These are phyloP conservation scores for Cantharis rufa DNA, from an alignment of 2,888 invertebrate species.

Conservation along the genomic window DNA sequence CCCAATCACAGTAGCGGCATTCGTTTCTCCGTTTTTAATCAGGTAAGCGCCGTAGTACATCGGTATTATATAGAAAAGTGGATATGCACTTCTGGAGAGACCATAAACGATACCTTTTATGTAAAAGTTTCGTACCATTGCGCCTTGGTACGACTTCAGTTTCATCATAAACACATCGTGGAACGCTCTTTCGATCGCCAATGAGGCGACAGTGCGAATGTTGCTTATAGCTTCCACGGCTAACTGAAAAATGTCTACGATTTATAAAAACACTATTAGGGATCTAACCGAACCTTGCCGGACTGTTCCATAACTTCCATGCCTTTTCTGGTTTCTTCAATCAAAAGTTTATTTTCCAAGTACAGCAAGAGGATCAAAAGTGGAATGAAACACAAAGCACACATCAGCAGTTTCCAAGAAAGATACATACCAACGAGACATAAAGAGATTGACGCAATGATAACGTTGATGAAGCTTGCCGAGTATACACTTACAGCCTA, in stretches of 20 bases:
- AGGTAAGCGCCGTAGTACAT: conserved; percentile 75
- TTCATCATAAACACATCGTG: conserved; percentile 64
- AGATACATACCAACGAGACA: background rate
- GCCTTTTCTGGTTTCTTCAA: background rate
- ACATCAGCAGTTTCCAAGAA: background rate
- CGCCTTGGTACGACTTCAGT: conserved; percentile 63
- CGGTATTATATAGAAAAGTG: conserved; percentile 71
- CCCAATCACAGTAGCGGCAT: conserved; percentile 70
- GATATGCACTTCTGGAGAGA: conserved; percentile 70
- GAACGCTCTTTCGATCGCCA: conserved; percentile 73
- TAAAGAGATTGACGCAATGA: background rate
- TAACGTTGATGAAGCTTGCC: background rate
- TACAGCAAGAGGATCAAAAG: background rate
- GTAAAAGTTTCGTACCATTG: conserved; percentile 65
- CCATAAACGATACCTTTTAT: conserved; percentile 71
- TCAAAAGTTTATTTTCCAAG: background rate
- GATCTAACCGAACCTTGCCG: conserved; percentile 57
- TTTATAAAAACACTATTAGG: background rate
- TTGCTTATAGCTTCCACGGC: conserved; percentile 80
- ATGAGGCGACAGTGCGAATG: conserved; percentile 74
- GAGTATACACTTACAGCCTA: background rate
- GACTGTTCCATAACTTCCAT: conserved; percentile 63
- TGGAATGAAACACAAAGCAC: background rate
- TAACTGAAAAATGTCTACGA: conserved; percentile 49
- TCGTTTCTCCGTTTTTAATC: conserved; percentile 62